Evolutionary conservation across 2,113 vertebrate species (phyloP).

Genomic region (Hyaena hyaena): DNA sequence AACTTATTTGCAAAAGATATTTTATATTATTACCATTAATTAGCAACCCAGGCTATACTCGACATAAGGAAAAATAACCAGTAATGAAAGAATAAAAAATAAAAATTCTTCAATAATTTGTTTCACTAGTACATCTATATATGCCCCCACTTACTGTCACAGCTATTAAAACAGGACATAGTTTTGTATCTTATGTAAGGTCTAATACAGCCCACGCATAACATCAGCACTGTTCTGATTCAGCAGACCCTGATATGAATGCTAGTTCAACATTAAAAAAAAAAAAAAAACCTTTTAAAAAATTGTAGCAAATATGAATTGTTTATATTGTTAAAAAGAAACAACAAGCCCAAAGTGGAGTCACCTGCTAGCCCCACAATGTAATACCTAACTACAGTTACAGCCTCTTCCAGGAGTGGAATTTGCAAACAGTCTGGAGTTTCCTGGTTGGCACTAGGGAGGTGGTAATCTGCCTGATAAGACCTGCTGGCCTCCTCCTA

Average conservation of each 20-base stretch:
- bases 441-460: not conserved
- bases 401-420: not conserved
- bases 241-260: not conserved
- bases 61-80: not conserved
- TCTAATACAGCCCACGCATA: not conserved
- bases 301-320: slow-evolving; percentile 47
- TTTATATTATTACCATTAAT: not conserved
- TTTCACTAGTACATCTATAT: not conserved
- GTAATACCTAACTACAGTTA: not conserved
- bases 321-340: not conserved
- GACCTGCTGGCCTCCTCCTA: not conserved
- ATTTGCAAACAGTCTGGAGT: not conserved
- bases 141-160: not conserved
- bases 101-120: not conserved
- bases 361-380: not conserved
- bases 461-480: not conserved
- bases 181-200: not conserved
- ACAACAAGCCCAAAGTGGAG: not conserved
- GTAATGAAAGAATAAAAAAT: not conserved
- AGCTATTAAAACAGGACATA: not conserved
- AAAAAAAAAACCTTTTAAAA: not conserved
- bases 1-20: slow-evolving; percentile 5
- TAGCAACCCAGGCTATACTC: not conserved
- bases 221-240: slow-evolving; percentile 5
- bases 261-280: not conserved